A percentile compares a stretch with the other conserved stretches of the same genome.
Conservation (phyloP, 2,113 vertebrate species). For the Caloenas nicobarica region DNA sequence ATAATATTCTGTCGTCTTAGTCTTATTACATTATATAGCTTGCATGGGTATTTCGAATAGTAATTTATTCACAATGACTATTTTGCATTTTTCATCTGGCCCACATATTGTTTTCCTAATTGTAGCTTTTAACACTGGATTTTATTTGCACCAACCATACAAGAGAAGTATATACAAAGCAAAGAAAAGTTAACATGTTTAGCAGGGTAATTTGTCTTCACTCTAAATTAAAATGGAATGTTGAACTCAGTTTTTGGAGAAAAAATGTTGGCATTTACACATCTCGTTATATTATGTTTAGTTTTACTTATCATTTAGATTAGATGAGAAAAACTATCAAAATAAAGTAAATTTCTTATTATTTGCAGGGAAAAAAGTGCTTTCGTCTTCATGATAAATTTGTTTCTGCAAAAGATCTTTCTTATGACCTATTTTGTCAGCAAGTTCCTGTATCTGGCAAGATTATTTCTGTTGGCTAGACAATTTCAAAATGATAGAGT, state of each 20-base stretch:
- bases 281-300: background rate
- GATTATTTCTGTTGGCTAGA: constrained; percentile 27
- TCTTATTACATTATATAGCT: background rate
- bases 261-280: background rate
- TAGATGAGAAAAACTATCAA: background rate
- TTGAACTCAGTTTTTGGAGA: background rate
- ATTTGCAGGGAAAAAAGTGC: background rate
- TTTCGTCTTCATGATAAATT: background rate
- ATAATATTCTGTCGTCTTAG: background rate
- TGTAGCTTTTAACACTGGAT: background rate
- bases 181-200: background rate
- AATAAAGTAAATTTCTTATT: background rate
- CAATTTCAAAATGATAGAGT: constrained; percentile 17
- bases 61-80: background rate
- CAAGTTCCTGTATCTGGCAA: background rate
- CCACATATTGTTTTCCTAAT: background rate
- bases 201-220: background rate
- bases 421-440: background rate
- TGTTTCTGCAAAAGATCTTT: background rate
- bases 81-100: background rate
- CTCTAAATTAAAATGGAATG: background rate
- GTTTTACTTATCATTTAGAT: background rate
- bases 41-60: background rate
- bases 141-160: background rate
- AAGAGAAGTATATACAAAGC: background rate